Evolutionary conservation across 2,113 vertebrate genomes (phyloP), one percentile per base, ranked within the genome.

Genomic region (Telmatochromis sp.): DNA sequence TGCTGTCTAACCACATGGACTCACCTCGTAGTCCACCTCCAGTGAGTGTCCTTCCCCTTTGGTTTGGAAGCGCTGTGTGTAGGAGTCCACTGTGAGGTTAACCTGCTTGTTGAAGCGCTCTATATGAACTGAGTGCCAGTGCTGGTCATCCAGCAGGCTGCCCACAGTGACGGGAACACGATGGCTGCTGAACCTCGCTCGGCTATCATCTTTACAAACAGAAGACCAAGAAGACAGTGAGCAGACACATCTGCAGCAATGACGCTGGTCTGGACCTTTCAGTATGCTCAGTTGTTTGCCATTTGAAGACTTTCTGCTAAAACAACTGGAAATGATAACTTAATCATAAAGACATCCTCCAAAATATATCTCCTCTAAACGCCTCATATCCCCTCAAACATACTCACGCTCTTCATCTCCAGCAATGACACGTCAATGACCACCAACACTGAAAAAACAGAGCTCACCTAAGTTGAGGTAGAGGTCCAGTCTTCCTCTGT

Each of bases 21-120:
- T 87, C 93, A 99, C 99, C 98, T 99, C 99, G 13, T 99, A 99
- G 95, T 99, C 99, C 37, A 99, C 98, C 91, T 99, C 98, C 95
- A 99, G 92, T 9, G 98, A 97, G 91, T 98, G 97, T 0, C 97
- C 97, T 4, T 98, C 98, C 0, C 99, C 98, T 88, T 96, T 97
- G 2, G 97, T 97, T 55, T 97, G 97, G 93, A 99, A 98, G 86
- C 98, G 98, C 81, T 98, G 98, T 0, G 97, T 98, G 92, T 99
- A 94, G 63, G 96, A 95, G 93, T 99, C 99, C 94, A 99, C 97
- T 0, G 98, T 99, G 93, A 99, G 98, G 96, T 99, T 99, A 54
- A 99, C 98, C 88, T 98, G 98, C 91, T 97, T 98, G 96, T 98
- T 98, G 91, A 98, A 98, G 42, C 99, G 97, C 88, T 99, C 99